Evolutionary conservation across 2,113 vertebrate genomes (phyloP), one percentile per base, ranked within the genome.

Genomic region (Petromus typicus): DNA sequence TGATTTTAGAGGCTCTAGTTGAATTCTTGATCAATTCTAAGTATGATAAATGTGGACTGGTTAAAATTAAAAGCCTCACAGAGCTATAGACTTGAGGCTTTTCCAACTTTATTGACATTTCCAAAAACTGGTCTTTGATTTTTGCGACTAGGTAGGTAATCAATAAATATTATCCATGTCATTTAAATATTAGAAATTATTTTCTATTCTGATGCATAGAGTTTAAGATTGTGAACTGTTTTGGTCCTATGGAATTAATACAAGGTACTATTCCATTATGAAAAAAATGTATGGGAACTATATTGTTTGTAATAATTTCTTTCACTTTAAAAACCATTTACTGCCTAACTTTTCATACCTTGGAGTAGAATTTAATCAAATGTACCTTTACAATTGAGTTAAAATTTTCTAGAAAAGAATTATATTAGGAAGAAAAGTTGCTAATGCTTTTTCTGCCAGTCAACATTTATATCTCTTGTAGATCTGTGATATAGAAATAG

Each of bases 41-140:
- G 13, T 13, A 43, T 86, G 88, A n/a, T 88, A 81, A 95, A 86
- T 86, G 22, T 64, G 79, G 69, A 80, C 43, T 90, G 57, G 64
- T 76, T 75, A 80, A 96, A 93, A 73, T 96, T 23, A 94, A 88
- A 83, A 91, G 43, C 63, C 45, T 81, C 43, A 80, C 56, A 82
- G 34, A 59, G 27, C 91, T 92, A 67, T 81, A n/a, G n/a, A 73
- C 17, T 88, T 92, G 67, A 45, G 32, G 1, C 32, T 95, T 90
- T 92, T 71, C 22, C 61, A 91, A n/a, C 13, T 63, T 88, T 51
- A 56, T 84, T 64, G 86, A 80, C 54, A 92, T 79, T 80, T 17
- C 57, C 22, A n/a, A 7, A 86, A 92, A 61, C 71, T 90, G 22
- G 32, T 78, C 16, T 85, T 86, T 73, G 30, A 45, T 78, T 78